Evolutionary conservation across 2,113 vertebrate species (phyloP), one percentile per base, ranked within the genome.

Genomic region (Atherinomorus stipes): DNA sequence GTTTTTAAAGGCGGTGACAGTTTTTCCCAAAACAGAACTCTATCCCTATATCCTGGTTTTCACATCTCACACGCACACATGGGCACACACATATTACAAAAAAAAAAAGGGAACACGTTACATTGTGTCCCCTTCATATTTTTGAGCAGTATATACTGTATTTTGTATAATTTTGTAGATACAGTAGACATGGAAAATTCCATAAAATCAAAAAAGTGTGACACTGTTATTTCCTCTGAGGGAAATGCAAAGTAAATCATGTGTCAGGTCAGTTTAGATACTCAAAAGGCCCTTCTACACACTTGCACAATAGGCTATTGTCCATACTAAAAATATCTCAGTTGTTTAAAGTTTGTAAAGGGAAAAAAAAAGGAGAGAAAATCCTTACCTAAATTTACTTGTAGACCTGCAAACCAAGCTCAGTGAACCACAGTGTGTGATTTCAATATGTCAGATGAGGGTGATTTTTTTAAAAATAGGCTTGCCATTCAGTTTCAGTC

Each of bases 1-100:
- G 26, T 58, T 61, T 66, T 71, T 15, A 34, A 3, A 23, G 11
- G 19, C 56, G 38, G 59, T 57, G 50, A 23, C 28, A 64, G 28
- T 49, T 68, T 26, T 42, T 26, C 42, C 63, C 4, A 11, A 40
- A 60, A 31, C 50, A 62, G 44, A 37, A 49, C 5, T 1, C 5
- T 25, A 23, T 63, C 22, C 22, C 3, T 31, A 31, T 34, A 6
- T 61, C 26, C 58, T 61, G 28, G 26, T 76, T 71, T 81, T 59
- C 18, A 65, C 67, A 75, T 78, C 65, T 59, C 18, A 60, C n/a
- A n/a, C n/a, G n/a, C n/a, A n/a, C n/a, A n/a, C n/a, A n/a, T n/a
- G n/a, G n/a, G n/a, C n/a, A n/a, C n/a, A n/a, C n/a, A n/a, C n/a
- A n/a, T n/a, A n/a, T n/a, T n/a, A n/a, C n/a, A n/a, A n/a, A n/a